These are phyloP conservation scores for Sipha flava DNA, from an alignment of 1,140 invertebrate genomes.

Conservation along the genomic window DNA sequence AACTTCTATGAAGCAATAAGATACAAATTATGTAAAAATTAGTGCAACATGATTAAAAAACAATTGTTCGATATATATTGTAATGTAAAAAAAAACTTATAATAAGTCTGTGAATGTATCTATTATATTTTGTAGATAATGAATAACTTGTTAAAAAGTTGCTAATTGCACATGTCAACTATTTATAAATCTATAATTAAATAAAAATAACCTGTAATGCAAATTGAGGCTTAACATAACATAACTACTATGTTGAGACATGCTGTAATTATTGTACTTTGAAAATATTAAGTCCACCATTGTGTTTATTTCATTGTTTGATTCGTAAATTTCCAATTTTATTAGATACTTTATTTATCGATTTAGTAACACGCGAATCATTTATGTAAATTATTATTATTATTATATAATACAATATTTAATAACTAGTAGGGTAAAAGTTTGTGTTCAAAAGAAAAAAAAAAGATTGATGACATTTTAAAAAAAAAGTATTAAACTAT, in stretches of 20 bases:
- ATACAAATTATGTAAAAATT: slow-evolving; percentile 6
- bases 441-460: slow-evolving; percentile 25
- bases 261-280: not conserved
- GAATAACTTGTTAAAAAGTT: not conserved
- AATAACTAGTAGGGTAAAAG: not conserved
- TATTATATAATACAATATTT: not conserved
- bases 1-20: slow-evolving; percentile 32
- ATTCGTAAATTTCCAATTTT: slow-evolving; percentile 22
- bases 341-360: slow-evolving; percentile 1
- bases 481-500: slow-evolving; percentile 28
- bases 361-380: not conserved
- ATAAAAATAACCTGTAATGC: not conserved
- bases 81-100: not conserved
- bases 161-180: not conserved
- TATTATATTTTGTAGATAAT: not conserved
- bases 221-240: not conserved
- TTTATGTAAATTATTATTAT: not conserved
- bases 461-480: not conserved
- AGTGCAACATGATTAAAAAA: not conserved
- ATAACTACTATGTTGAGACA: not conserved
- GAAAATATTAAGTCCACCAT: not conserved
- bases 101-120: not conserved
- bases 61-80: not conserved
- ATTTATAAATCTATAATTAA: not conserved
- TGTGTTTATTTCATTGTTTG: slow-evolving; percentile 20